Percentiles rank a stretch among this genome's conserved stretches.
These are phyloP conservation scores for Bombus confusus DNA, from an alignment of 1,140 invertebrate species.

Conservation along the genomic window DNA sequence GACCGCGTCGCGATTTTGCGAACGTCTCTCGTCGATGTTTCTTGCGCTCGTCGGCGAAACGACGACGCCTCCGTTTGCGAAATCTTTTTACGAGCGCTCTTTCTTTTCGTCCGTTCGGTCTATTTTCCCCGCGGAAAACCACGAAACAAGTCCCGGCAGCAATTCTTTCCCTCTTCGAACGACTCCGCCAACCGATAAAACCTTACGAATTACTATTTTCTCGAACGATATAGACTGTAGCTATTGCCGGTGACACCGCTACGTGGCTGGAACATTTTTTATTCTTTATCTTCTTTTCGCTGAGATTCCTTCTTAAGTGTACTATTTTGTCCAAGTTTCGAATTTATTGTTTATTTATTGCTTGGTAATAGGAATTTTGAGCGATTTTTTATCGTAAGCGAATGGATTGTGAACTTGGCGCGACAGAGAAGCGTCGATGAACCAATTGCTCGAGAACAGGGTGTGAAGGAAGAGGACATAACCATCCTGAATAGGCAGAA, in stretches of 20 bases:
- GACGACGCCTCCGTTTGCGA: background rate
- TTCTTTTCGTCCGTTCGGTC: background rate
- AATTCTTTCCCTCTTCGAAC: background rate
- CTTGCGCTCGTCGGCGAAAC: background rate
- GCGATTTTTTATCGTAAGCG: no score
- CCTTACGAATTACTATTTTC: background rate
- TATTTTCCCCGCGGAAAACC: background rate
- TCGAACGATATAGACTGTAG: background rate
- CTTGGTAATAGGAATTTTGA: no score
- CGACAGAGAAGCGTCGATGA: no score
- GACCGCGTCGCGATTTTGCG: background rate
- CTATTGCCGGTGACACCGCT: background rate
- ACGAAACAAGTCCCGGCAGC: background rate
- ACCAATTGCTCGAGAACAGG: no score
- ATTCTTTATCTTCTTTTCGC: background rate
- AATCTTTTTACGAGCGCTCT: conserved; percentile 8
- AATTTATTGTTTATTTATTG: no score
- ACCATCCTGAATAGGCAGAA: no score
- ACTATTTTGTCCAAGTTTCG: no score
- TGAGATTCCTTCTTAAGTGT: no score
- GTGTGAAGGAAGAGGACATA: no score
- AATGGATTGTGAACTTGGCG: no score
- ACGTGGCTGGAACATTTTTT: background rate
- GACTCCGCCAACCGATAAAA: background rate
- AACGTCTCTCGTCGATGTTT: background rate